Percentiles rank a stretch among this genome's conserved stretches.
Evolutionary conservation across 1,140 invertebrate species (phyloP).

Genomic region (Zaprionus kolodkinae): DNA sequence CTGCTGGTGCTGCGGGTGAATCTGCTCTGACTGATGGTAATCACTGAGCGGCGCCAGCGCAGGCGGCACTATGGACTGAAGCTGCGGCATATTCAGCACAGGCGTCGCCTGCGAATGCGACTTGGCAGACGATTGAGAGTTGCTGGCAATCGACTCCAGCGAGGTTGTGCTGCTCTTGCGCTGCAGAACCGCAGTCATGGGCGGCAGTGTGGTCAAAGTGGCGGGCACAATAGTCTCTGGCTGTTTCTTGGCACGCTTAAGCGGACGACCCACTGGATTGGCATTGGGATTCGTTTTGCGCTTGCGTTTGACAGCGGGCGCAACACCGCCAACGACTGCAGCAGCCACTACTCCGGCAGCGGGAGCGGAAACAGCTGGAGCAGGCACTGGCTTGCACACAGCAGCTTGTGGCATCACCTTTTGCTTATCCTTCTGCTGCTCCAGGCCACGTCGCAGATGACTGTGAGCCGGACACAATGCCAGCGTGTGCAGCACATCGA

Average conservation of each 20-base stretch:
- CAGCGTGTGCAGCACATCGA: conserved; percentile 93
- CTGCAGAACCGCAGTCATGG: conserved; percentile 61
- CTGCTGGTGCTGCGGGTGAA: conserved; percentile 39
- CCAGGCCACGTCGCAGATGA: conserved; percentile 54
- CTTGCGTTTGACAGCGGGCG: conserved; percentile 56
- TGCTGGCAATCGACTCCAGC: conserved; percentile 79
- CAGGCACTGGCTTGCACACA: conserved; percentile 3
- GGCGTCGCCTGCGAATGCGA: conserved; percentile 52
- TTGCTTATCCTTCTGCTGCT: conserved; percentile 22
- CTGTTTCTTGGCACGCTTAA: conserved; percentile 69
- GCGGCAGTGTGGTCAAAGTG: conserved; percentile 42
- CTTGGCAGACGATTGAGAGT: conserved; percentile 73
- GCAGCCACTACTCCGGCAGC: neutral
- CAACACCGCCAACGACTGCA: neutral
- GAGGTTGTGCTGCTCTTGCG: conserved; percentile 81
- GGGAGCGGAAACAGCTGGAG: conserved; percentile 9
- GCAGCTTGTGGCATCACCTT: conserved; percentile 6
- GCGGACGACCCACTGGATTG: conserved; percentile 69
- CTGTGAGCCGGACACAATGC: conserved; percentile 92
- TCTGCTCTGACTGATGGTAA: conserved; percentile 44
- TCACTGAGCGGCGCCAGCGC: conserved; percentile 74
- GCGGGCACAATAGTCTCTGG: conserved; percentile 14
- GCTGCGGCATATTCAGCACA: conserved; percentile 26
- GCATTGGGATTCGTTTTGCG: conserved; percentile 60
- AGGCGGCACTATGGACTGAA: conserved; percentile 59